Evolutionary conservation across 2,888 invertebrate species (phyloP), one percentile per base, ranked within the genome.

Genomic region (Anorthoa munda): DNA sequence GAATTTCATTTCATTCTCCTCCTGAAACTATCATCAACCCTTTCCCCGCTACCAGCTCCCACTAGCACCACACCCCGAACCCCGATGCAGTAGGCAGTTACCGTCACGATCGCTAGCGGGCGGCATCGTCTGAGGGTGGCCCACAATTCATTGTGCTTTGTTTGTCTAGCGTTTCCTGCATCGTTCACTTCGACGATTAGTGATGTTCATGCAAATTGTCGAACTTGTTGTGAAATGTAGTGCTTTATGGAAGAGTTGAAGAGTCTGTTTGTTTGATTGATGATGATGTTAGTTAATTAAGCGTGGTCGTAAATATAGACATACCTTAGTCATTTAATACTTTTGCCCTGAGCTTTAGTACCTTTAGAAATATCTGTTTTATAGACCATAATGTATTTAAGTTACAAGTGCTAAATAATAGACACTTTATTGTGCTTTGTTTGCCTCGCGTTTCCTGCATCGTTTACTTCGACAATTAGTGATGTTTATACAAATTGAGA

Each of bases 341-440:
- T n/a, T 67, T n/a, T 45, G 50, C 39, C 9, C 9, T 39, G 39
- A 39, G 39, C 39, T 39, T 39, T 39, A 39, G 39, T 9, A 9
- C 39, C 39, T 39, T 39, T 39, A 39, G 39, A 9, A 9, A 7
- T 9, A 39, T 39, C 39, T 39, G 9, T 39, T 39, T 1, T 39
- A 39, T 39, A 39, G 7, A 39, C 39, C 39, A 39, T 39, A 39
- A 39, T 39, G 39, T 39, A 39, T 39, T 39, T 39, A n/a, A n/a
- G n/a, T n/a, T n/a, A n/a, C n/a, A n/a, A n/a, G n/a, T n/a, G n/a
- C n/a, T n/a, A n/a, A n/a, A n/a, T n/a, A n/a, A n/a, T n/a, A n/a
- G n/a, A 92, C 93, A 91, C 93, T 94, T 92, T 91, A 90, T 93
- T 92, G 91, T 90, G 90, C 88, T 93, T 94, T 95, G 95, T 95